phyloP scores from a whole-genome alignment of 2,797 vertebrate genomes.

The Apogon talboti region DNA sequence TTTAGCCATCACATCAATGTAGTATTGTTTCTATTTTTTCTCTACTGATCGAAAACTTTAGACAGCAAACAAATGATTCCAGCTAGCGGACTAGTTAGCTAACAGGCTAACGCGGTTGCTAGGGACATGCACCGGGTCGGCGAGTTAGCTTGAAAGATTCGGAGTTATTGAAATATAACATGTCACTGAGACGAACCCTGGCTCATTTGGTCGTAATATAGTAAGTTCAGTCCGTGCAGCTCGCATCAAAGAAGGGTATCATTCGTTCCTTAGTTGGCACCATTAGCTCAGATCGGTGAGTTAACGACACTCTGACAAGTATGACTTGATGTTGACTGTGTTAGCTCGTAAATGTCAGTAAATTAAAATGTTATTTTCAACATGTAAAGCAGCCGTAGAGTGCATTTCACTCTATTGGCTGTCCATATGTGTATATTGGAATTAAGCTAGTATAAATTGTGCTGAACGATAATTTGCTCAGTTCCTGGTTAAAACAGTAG shows the following conservation, averaged over 20 bases:
- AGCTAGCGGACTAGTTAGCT: conserved; percentile 45
- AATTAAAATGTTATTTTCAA: too few species aligned
- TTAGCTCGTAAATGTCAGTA: too few species aligned
- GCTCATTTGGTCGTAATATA: not conserved
- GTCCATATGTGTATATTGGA: too few species aligned
- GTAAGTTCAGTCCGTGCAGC: not conserved
- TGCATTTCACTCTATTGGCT: too few species aligned
- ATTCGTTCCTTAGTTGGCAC: not conserved
- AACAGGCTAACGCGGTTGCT: conserved; percentile 45
- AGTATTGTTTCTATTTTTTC: conserved; percentile 9
- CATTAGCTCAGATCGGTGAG: conserved; percentile 6
- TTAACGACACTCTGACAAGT: not conserved
- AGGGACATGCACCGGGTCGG: conserved; percentile 23
- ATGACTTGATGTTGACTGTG: too few species aligned
- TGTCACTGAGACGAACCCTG: not conserved
- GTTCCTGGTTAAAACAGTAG: too few species aligned
- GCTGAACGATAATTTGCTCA: too few species aligned
- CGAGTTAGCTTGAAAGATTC: conserved; percentile 15
- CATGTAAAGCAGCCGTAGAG: too few species aligned
- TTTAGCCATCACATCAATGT: not conserved
- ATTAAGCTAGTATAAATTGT: too few species aligned
- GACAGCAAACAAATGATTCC: conserved; percentile 32
- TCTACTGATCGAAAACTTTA: conserved; percentile 1
- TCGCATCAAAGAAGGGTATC: not conserved
- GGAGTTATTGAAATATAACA: conserved; percentile 1